Evolutionary conservation across 1,140 invertebrate genomes (phyloP).

Genomic region (Zeugodacus cucurbitae): DNA sequence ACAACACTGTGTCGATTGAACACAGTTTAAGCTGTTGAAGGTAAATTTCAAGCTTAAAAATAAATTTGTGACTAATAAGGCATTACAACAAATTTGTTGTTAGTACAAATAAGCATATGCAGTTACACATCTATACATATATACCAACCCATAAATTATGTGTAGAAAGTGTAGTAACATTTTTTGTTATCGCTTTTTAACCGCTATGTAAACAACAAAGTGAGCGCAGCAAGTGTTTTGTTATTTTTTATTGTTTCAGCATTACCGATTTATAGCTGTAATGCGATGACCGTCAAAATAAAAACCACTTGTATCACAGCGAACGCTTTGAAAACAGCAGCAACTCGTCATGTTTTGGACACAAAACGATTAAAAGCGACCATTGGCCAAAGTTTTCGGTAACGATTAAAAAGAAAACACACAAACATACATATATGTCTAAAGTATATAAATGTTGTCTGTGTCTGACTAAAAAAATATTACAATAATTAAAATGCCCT

Average conservation of each 20-base stretch:
- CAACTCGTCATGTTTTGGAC: background rate
- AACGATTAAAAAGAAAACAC: background rate
- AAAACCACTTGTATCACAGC: slow-evolving; percentile 7
- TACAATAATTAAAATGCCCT: too few species aligned
- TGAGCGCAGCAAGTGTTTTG: background rate
- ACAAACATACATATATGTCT: background rate
- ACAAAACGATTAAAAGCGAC: background rate
- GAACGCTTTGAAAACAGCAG: background rate
- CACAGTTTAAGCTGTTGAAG: background rate
- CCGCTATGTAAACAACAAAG: background rate
- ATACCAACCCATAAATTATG: background rate
- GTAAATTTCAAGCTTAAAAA: background rate
- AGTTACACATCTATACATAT: background rate
- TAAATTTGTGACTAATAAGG: background rate
- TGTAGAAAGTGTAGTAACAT: background rate
- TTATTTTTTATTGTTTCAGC: background rate
- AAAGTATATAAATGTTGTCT: background rate
- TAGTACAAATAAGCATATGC: background rate
- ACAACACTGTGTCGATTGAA: background rate
- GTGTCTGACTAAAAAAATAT: background rate
- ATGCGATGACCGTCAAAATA: slow-evolving; percentile 11
- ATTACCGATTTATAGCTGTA: background rate
- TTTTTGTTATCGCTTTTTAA: background rate
- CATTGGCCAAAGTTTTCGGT: background rate
- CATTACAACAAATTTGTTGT: background rate